phyloP scores from a whole-genome alignment of 2,113 vertebrate genomes.

The Prietella phreatophila region DNA sequence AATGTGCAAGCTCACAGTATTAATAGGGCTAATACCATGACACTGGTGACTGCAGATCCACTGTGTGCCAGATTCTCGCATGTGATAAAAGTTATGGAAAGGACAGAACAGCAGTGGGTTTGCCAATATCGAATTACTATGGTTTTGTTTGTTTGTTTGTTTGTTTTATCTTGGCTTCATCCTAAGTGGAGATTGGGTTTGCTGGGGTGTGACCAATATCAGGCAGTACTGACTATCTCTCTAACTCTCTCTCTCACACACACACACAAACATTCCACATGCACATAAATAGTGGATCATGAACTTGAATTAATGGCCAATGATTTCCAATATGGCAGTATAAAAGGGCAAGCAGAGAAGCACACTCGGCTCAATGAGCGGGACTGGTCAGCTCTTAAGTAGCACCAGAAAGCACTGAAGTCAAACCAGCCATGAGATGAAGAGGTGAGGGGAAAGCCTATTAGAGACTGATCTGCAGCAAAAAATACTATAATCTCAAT shows the following conservation, averaged over 20 bases:
- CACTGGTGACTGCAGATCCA: background rate
- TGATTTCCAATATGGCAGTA: slow-evolving; percentile 48
- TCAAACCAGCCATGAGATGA: background rate
- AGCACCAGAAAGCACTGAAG: background rate
- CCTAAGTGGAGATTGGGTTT: background rate
- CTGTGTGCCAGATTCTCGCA: background rate
- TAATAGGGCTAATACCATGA: background rate
- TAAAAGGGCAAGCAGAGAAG: slow-evolving; percentile 32
- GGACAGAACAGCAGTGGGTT: background rate
- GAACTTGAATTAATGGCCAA: slow-evolving; percentile 42
- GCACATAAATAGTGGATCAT: slow-evolving; percentile 28
- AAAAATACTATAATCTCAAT: background rate
- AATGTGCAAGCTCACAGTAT: background rate
- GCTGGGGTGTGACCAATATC: background rate
- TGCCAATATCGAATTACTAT: background rate
- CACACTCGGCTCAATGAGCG: background rate
- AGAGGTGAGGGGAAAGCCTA: slow-evolving; percentile 24
- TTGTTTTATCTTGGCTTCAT: background rate
- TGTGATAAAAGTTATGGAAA: background rate
- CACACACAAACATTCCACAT: background rate
- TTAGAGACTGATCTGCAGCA: slow-evolving; percentile 27
- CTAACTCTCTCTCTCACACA: background rate
- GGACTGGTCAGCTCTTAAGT: background rate
- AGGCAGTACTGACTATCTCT: background rate
- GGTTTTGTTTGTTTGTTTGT: background rate